A percentile compares a stretch with the other conserved stretches of the same genome.
These are phyloP conservation scores for Euura saliciscinereae DNA, from an alignment of 1,140 invertebrate species.

Conservation along the genomic window DNA sequence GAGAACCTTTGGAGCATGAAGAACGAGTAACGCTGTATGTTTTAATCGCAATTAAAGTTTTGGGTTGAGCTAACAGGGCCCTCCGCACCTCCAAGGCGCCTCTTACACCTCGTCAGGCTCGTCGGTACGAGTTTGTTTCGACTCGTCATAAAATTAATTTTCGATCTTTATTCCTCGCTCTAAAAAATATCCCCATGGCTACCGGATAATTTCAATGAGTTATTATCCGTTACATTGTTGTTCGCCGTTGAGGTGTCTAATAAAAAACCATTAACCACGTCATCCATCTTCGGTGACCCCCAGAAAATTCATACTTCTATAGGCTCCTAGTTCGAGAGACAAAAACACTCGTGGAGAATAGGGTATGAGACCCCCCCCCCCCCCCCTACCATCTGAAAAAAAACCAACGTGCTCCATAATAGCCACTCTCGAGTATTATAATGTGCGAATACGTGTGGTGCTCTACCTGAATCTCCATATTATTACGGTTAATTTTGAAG, in stretches of 20 bases:
- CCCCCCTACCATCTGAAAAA: too few relatives aligned
- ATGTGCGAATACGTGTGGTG: background rate
- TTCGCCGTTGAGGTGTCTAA: conserved; percentile 47
- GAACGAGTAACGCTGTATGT: background rate
- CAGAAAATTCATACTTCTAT: background rate
- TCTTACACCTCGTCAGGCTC: background rate
- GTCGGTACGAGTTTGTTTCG: background rate
- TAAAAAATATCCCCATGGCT: too few relatives aligned
- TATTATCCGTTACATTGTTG: conserved; percentile 43
- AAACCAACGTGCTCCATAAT: background rate
- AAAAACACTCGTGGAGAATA: conserved; percentile 2
- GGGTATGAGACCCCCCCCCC: background rate
- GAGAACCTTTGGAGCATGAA: background rate
- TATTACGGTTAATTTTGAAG: conserved; percentile 5
- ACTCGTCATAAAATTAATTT: too few relatives aligned
- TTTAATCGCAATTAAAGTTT: conserved; percentile 5
- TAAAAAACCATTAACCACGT: conserved; percentile 48
- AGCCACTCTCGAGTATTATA: background rate
- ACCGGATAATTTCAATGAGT: conserved; percentile 1
- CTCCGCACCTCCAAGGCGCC: background rate
- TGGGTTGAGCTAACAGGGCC: background rate
- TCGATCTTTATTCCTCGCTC: too few relatives aligned
- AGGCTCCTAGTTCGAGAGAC: background rate
- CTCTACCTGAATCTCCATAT: background rate
- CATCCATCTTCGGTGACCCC: conserved; percentile 41